Evolutionary conservation across 2,888 invertebrate genomes (phyloP).

Genomic region (Eustalomyia histrio): DNA sequence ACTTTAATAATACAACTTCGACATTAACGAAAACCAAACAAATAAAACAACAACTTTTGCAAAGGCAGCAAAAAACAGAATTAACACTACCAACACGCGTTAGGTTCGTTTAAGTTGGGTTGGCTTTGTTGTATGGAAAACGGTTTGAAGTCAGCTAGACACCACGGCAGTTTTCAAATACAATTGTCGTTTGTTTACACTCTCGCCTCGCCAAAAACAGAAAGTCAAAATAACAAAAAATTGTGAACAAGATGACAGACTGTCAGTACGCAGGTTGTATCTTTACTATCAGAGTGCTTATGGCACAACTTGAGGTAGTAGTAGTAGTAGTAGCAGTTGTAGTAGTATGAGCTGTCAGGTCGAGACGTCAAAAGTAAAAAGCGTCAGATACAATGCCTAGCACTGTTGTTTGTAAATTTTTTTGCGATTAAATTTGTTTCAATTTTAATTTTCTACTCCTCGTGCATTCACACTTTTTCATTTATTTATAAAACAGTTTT

Average conservation of each 20-base stretch:
- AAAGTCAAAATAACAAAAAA: not conserved
- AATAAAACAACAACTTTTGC: conserved; percentile 15
- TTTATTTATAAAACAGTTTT: not conserved
- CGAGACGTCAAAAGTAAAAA: not conserved
- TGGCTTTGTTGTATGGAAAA: conserved; percentile 24
- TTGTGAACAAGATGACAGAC: conserved; percentile 7
- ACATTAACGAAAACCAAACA: conserved; percentile 10
- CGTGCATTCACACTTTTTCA: not conserved
- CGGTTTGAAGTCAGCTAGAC: conserved; percentile 61
- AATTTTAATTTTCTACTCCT: not conserved
- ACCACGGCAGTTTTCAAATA: conserved; percentile 51
- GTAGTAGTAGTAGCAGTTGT: conserved; percentile 8
- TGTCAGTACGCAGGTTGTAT: conserved; percentile 26
- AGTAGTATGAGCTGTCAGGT: conserved; percentile 13
- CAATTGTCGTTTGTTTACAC: conserved; percentile 34
- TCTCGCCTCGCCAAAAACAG: conserved; percentile 8
- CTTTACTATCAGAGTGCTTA: conserved; percentile 27
- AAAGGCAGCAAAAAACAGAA: conserved; percentile 25
- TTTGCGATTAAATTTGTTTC: conserved; percentile 1
- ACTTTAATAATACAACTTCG: conserved; percentile 27
- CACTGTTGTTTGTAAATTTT: not conserved
- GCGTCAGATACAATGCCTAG: not conserved
- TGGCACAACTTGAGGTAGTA: conserved; percentile 15
- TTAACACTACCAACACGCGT: not conserved
- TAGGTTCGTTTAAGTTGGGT: not conserved